Evolutionary conservation across 2,797 vertebrate genomes (phyloP), one percentile per base, ranked within the genome.

Genomic region (Sandelia bainsii): DNA sequence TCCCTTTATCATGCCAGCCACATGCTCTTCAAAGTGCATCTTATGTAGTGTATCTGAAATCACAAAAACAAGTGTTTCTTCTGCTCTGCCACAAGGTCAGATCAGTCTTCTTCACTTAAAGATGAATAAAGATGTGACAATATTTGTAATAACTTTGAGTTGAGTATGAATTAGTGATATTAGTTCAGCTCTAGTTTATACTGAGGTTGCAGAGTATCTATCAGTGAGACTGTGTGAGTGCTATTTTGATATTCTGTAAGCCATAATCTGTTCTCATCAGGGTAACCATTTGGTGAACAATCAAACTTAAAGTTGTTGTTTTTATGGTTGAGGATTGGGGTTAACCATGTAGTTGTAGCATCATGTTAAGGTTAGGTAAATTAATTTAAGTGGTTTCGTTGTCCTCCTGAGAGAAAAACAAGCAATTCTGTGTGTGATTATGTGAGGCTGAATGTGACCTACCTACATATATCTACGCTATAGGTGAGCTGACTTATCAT

Each of bases 61-160:
- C 64, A 40, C 25, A 25, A 25, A 59, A 46, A 46, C 69, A 50
- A 48, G 45, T 45, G 17, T 11, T 59, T 45, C 39, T 14, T 61
- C 62, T 80, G 59, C 60, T 59, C 49, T 22, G 45, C 69, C 68
- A 77, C 88, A 85, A 90, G 89, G 83, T 90, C 87, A 85, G 40
- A 64, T 3, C 72, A 56, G 51, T 72, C 61, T 27, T 19, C 42
- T 39, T 75, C 19, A 42, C 20, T 12, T 13, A 20, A 22, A 8
- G 2, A 54, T 50, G 62, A 51, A 53, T 34, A 16, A 37, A 48
- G 40, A 34, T 17, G 59, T 34, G 54, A 34, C 8, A 61, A 75
- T 10, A 27, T 69, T n/a, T 39, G 45, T 23, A 60, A 23, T 45
- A 23, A 72, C n/a, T 56, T 42, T n/a, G n/a, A 57, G 56, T n/a